These are phyloP conservation scores for Neodontobutis hainanensis DNA, from an alignment of 2,113 vertebrate species.

Conservation along the genomic window DNA sequence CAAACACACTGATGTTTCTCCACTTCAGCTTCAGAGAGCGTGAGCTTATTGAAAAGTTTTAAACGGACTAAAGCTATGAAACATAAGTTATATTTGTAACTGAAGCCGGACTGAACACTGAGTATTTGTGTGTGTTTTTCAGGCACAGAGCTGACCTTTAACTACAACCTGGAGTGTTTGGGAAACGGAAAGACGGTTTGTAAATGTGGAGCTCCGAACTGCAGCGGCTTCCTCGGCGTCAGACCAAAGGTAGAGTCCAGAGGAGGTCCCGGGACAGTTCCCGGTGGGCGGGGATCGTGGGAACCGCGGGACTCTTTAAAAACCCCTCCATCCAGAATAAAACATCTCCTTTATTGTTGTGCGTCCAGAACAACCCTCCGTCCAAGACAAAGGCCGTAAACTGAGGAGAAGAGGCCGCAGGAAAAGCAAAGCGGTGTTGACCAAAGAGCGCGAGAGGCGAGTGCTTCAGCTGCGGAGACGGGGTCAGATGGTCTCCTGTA, in stretches of 20 bases:
- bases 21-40: too few relatives aligned
- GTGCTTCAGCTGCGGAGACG: constrained; percentile 96
- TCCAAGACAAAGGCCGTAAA: constrained; percentile 89
- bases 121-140: constrained; percentile 17
- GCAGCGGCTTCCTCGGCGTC: constrained; percentile 96
- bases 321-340: too few relatives aligned
- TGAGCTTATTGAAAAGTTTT: too few relatives aligned
- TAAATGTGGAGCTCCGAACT: constrained; percentile 96
- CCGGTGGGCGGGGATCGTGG: too few relatives aligned
- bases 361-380: constrained; percentile 87
- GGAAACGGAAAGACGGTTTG: constrained; percentile 98
- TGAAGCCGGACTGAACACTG: too few relatives aligned
- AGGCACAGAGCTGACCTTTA: constrained; percentile 98
- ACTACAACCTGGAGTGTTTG: constrained; percentile 98
- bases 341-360: background rate
- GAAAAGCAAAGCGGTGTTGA: constrained; percentile 85
- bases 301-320: too few relatives aligned
- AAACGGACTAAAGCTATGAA: too few relatives aligned
- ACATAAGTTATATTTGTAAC: too few relatives aligned
- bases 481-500: constrained; percentile 97
- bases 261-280: too few relatives aligned
- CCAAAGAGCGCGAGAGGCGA: constrained; percentile 95
- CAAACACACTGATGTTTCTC: too few relatives aligned
- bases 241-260: constrained; percentile 88
- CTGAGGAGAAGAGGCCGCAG: constrained; percentile 86